phyloP scores from a whole-genome alignment of 2,797 vertebrate genomes.

The Periparus ater region DNA sequence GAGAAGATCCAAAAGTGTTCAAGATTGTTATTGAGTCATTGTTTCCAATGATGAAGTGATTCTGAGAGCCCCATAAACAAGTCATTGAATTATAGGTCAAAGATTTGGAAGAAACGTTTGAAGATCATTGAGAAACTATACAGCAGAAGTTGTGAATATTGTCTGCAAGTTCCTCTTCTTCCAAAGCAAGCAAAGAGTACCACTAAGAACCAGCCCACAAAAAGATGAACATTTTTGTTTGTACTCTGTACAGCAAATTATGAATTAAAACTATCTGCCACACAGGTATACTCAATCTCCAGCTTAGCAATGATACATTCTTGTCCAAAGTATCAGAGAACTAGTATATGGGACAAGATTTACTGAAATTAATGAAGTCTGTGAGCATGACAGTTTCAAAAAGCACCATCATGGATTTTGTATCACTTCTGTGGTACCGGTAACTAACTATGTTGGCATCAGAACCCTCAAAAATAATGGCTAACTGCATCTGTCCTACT shows the following conservation, averaged over 20 bases:
- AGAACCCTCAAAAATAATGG: background rate
- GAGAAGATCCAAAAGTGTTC: conserved; percentile 25
- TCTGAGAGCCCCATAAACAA: background rate
- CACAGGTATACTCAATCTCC: background rate
- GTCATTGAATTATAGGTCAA: background rate
- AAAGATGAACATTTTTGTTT: background rate
- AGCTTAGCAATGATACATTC: background rate
- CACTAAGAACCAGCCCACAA: background rate
- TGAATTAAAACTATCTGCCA: background rate
- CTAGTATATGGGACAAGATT: background rate
- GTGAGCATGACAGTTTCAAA: background rate
- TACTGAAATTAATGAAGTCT: background rate
- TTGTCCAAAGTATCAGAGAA: background rate
- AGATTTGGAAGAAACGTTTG: conserved; percentile 28
- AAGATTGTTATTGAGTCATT: background rate
- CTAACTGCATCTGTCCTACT: background rate
- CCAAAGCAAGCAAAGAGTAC: background rate
- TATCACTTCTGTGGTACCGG: background rate
- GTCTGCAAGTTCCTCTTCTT: conserved; percentile 11
- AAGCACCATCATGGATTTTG: background rate
- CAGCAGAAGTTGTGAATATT: background rate
- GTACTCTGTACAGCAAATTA: background rate
- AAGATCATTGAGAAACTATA: background rate
- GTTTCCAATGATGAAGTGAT: background rate
- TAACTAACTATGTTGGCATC: background rate